These are phyloP conservation scores for Natator depressus DNA, from an alignment of 2,113 vertebrate genomes.

Conservation along the genomic window DNA sequence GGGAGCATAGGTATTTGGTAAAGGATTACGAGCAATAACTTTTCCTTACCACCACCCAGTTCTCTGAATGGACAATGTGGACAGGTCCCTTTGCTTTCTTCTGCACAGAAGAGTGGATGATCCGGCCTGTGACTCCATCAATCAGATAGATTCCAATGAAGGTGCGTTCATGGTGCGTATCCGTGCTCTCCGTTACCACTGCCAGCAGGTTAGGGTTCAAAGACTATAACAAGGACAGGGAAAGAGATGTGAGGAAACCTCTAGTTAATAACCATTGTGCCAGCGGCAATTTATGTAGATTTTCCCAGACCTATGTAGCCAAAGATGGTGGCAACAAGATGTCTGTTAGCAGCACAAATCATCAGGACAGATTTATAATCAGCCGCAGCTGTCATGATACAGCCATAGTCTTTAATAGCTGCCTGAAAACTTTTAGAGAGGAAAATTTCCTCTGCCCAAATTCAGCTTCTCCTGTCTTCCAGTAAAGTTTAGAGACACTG, in stretches of 20 bases:
- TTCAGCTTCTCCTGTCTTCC: neutral
- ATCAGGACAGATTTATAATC: neutral
- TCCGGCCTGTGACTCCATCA: constrained; percentile 93
- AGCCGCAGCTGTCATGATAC: neutral
- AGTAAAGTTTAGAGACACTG: neutral
- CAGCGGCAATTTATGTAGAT: neutral
- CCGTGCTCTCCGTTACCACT: constrained; percentile 93
- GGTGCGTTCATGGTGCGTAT: constrained; percentile 90
- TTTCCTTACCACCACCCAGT: constrained; percentile 97
- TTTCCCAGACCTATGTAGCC: neutral
- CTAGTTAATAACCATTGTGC: neutral
- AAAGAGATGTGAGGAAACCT: neutral
- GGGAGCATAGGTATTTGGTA: neutral
- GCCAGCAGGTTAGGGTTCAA: constrained; percentile 96
- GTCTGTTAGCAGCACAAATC: neutral
- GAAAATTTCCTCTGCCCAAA: neutral
- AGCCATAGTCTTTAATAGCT: neutral
- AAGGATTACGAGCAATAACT: fast-evolving
- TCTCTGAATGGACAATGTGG: constrained; percentile 96
- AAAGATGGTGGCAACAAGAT: fast-evolving
- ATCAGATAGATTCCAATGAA: constrained; percentile 93
- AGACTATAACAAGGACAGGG: constrained; percentile 78
- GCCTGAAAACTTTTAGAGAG: fast-evolving
- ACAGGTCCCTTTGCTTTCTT: constrained; percentile 92
- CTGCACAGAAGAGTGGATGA: constrained; percentile 95